Evolutionary conservation across 2,888 invertebrate species (phyloP), one percentile per base, ranked within the genome.

Genomic region (Acleris cristana): DNA sequence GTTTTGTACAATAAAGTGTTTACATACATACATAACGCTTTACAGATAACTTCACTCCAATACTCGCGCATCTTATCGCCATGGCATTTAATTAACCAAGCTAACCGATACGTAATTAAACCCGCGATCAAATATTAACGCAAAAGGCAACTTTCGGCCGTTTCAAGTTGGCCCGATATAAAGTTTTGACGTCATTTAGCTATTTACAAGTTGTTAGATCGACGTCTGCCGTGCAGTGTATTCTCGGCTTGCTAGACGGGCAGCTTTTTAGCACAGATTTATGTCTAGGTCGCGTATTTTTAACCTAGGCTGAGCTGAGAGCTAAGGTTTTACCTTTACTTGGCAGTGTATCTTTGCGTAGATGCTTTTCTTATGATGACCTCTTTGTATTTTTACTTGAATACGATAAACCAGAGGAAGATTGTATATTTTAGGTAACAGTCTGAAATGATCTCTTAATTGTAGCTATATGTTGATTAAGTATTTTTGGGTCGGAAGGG

Each of bases 111-210:
- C 85, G 86, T 85, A 89, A 86, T 82, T 69, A 54, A 60, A 40
- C 63, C 65, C 45, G 64, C 70, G 72, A 85, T 90, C 82, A 89
- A 89, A 89, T 88, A 88, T 89, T 87, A 82, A 88, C 77, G 72
- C 79, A 77, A 81, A 78, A 79, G 80, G 83, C 79, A 90, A 90
- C 86, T 88, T 89, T 87, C 76, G 80, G 76, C 74, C 80, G 82
- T 72, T 80, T 79, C 83, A 86, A 86, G 75, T 85, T 82, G 75
- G 78, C 76, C 76, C 75, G 87, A 82, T 85, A 84, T 85, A 83
- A 86, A 86, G 79, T 78, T 75, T 81, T 88, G 86, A 90, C 88
- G 88, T 88, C 87, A 87, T 80, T 79, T 77, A 77, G 79, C 82
- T 88, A 88, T 88, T 87, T 83, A 73, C 74, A 74, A 75, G 71